Evolutionary conservation across 35 echinoderm and acorn worm species (phyloP).

Genomic region (Heliocidaris erythrogramma): DNA sequence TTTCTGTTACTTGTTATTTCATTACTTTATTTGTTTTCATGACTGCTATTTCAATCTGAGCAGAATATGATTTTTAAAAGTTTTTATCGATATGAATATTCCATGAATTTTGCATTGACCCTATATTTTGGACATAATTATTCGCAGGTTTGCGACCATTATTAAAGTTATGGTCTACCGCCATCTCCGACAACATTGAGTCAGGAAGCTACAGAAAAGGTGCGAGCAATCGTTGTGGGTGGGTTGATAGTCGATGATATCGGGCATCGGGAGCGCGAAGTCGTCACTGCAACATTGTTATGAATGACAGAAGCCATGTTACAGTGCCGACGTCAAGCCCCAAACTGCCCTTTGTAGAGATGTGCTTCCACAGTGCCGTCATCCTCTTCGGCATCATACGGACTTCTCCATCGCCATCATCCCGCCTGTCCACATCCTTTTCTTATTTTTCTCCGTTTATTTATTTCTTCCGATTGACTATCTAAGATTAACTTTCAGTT

Average conservation of each 20-base stretch:
- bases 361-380: background rate
- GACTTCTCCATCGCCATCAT: background rate
- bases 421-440: background rate
- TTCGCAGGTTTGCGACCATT: no score
- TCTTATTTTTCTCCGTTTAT: no score
- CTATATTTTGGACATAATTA: no score
- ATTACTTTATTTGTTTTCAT: no score
- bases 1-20: no score
- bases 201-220: background rate
- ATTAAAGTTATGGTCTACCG: background rate
- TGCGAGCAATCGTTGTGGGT: no score
- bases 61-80: no score
- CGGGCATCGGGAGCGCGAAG: constrained; percentile 21
- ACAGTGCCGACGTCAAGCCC: constrained; percentile 53
- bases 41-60: no score
- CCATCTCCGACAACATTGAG: background rate
- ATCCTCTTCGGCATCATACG: background rate
- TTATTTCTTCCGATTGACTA: no score
- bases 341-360: background rate
- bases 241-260: background rate
- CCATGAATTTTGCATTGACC: no score
- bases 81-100: no score
- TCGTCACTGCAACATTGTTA: constrained; percentile 45
- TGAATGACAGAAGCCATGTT: constrained; percentile 40
- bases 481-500: no score